phyloP scores from a whole-genome alignment of 2,888 invertebrate genomes.

The Panopea generosa region DNA sequence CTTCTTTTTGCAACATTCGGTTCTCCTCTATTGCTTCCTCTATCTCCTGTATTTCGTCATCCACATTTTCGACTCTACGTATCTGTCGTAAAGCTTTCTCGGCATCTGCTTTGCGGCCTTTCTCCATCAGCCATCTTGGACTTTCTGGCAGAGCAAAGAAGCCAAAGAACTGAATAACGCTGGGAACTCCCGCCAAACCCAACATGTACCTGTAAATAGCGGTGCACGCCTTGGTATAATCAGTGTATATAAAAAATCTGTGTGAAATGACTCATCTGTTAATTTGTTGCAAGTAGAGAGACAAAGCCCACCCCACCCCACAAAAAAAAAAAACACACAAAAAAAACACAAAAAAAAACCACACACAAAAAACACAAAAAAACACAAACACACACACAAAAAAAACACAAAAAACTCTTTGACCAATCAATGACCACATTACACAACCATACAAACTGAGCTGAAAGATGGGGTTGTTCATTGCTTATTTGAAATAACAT shows the following conservation, averaged over 20 bases:
- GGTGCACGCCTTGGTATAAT: neutral
- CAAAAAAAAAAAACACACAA: too few species aligned
- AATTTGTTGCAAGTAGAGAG: conserved; percentile 3
- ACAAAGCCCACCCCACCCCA: too few species aligned
- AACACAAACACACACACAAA: too few species aligned
- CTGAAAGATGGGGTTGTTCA: too few species aligned
- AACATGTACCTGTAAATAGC: conserved; percentile 86
- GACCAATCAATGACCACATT: too few species aligned
- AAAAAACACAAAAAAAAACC: too few species aligned
- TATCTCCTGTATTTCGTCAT: conserved; percentile 85
- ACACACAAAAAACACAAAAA: too few species aligned
- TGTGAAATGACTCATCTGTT: neutral
- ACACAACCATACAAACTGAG: too few species aligned
- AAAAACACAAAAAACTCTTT: too few species aligned
- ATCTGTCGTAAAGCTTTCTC: conserved; percentile 81
- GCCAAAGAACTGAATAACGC: conserved; percentile 86
- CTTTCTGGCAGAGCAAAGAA: conserved; percentile 87
- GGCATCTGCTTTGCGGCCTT: conserved; percentile 77
- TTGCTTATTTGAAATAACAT: too few species aligned
- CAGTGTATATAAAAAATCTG: too few species aligned
- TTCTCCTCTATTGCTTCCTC: conserved; percentile 68
- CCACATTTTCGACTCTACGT: conserved; percentile 82
- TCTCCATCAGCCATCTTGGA: conserved; percentile 84
- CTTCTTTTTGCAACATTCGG: conserved; percentile 10
- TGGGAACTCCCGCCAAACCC: conserved; percentile 86